Evolutionary conservation across 2,113 vertebrate genomes (phyloP).

Genomic region (Corythornis vintsioides): DNA sequence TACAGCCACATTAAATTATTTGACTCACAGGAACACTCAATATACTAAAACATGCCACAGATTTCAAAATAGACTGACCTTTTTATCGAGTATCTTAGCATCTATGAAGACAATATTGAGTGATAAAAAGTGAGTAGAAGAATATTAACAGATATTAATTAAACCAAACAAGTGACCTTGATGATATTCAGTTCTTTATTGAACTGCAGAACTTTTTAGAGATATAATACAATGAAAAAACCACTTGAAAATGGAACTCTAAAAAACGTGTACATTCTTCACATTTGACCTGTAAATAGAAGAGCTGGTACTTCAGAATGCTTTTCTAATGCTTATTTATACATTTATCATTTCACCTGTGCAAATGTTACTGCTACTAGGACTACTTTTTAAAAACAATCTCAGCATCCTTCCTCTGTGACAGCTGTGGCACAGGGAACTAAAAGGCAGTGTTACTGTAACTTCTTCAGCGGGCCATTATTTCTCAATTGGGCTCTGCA

Average conservation of each 20-base stretch:
- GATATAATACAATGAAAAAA: not conserved
- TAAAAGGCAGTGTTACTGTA: not conserved
- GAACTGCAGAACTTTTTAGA: not conserved
- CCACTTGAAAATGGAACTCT: not conserved
- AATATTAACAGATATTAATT: conserved; percentile 47
- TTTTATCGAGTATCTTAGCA: not conserved
- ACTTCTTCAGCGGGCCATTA: not conserved
- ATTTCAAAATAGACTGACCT: conserved; percentile 19
- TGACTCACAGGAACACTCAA: conserved; percentile 43
- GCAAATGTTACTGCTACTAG: conserved; percentile 21
- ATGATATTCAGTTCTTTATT: not conserved
- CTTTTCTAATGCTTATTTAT: conserved; percentile 6
- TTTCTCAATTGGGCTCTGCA: not conserved
- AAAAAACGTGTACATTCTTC: not conserved
- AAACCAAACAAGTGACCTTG: conserved; percentile 22
- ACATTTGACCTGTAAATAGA: conserved; percentile 3
- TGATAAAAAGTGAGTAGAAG: not conserved
- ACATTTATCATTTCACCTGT: conserved; percentile 7
- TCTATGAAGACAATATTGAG: not conserved
- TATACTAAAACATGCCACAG: conserved; percentile 27
- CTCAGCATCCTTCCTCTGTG: not conserved
- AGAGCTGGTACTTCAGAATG: not conserved
- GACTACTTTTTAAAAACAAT: not conserved
- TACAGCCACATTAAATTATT: conserved; percentile 57
- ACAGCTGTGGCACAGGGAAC: not conserved